Evolutionary conservation across 2,113 vertebrate species (phyloP), one percentile per base, ranked within the genome.

Genomic region (Pantherophis guttatus): DNA sequence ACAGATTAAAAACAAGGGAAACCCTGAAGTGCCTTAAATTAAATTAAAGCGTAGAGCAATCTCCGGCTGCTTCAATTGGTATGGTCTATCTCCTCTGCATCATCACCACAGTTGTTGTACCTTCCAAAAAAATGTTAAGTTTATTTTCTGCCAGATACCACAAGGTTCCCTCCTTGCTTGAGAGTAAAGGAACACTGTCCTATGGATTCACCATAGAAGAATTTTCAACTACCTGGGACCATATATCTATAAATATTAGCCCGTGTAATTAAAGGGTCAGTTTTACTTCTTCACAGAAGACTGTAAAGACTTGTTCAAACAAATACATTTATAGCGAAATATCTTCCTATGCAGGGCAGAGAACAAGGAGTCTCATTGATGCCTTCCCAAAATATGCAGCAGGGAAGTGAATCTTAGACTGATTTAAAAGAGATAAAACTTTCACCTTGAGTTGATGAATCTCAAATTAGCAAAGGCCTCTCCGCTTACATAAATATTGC

Each of bases 311-410:
- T 96, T 97, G 90, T 91, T 91, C 93, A 94, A 87, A 95, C 91
- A 95, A 96, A 97, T 93, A 90, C 95, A 95, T 94, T 96, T 94
- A 90, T 94, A 96, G 94, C 94, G 93, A 96, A 96, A 95, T 97
- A 94, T 94, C 96, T 96, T 95, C 95, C 94, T 94, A 24, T 58
- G 90, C 70, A 94, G 93, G 95, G 62, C 89, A 96, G 96, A 95
- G 93, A 96, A 96, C 54, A 91, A 96, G 93, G 95, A n/a, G 96
- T 95, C 92, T 96, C 90, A 95, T 92, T 96, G 94, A 89, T 58
- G 93, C 95, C 95, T 94, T 88, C 94, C 94, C 94, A 91, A 94
- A 96, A n/a, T 96, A 92, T 95, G 94, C 65, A 92, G 65, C 58
- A 95, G 93, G 90, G 92, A 94, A 93, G 93, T 95, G 75, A 93